Evolutionary conservation across 2,888 invertebrate genomes (phyloP), one percentile per base, ranked within the genome.

Genomic region (Drepanosiphum platanoidis): DNA sequence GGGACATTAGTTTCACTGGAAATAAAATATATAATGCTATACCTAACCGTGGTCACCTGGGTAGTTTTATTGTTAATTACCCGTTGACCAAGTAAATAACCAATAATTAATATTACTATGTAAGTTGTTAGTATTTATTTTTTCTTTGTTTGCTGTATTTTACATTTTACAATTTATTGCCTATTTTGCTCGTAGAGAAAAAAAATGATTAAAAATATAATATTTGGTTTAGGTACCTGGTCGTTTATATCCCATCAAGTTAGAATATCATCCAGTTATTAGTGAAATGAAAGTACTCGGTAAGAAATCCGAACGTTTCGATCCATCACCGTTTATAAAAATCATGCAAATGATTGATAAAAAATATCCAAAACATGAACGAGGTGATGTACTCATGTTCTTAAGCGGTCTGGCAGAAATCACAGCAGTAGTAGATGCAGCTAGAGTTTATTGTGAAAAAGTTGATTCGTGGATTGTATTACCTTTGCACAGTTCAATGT

Each of bases 331-430:
- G 0, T 99, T 96, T 88, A 92, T 98, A 2, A 94, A 96, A 89
- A 94, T 99, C 86, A 92, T 99, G 91, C 96, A 97, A 90, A 91
- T 97, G 88, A 96, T 98, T 88, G 97, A 98, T 89, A 93, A 93
- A 88, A 97, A 96, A 91, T 97, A 96, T 91, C 93, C 95, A 87
- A 91, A 91, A 80, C 92, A 92, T 39, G 97, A 98, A 90, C 92
- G 96, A 88, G 99, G 99, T 0, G 99, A 99, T 90, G 92, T 98
- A 22, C 91, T 99, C 7, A 94, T 99, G 89, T 99, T 99, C 90
- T 92, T 99, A 88, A 97, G 97, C 88, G 99, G 98, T 0, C 94
- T 97, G 88, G 94, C 95, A 89, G 98, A 98, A 91, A 98, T 99
- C 86, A 94, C 94, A 1, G 92, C 94, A 0, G 92, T 98, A 36